phyloP scores from a whole-genome alignment of 2,113 vertebrate genomes.

The Lates calcarifer region DNA sequence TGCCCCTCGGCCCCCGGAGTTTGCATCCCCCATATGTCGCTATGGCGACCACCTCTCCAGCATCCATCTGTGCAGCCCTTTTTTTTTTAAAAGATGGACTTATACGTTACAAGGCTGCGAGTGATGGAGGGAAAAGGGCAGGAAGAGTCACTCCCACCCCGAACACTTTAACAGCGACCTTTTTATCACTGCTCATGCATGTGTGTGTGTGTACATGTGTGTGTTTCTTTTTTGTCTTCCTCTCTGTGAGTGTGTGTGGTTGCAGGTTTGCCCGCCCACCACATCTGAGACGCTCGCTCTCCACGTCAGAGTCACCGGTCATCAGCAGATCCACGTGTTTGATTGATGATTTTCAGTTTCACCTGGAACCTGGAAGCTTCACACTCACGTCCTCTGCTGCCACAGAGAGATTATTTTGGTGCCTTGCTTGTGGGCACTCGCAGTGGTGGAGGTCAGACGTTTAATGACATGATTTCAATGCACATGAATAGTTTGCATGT shows the following conservation, averaged over 20 bases:
- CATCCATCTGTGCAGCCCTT: constrained; percentile 67
- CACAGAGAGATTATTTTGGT: background rate
- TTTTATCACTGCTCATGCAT: background rate
- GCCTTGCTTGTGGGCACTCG: constrained; percentile 7
- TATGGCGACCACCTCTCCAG: constrained; percentile 56
- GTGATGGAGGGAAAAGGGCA: constrained; percentile 38
- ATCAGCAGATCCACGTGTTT: background rate
- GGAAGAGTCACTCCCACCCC: background rate
- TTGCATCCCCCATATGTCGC: constrained; percentile 67
- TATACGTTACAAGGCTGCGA: constrained; percentile 32
- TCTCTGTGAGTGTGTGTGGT: background rate
- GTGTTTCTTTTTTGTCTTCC: background rate
- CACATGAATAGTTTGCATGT: background rate
- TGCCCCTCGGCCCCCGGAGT: constrained; percentile 79
- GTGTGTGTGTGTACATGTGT: background rate
- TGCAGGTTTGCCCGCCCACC: background rate
- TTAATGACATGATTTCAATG: background rate
- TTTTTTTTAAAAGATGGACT: constrained; percentile 68
- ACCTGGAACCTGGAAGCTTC: background rate
- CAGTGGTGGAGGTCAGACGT: constrained; percentile 5
- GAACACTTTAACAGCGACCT: constrained; percentile 10
- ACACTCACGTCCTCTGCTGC: background rate
- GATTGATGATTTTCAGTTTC: background rate
- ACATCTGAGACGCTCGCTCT: background rate
- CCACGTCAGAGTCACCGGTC: background rate